A percentile compares a stretch with the other conserved stretches of the same genome.
These are phyloP conservation scores for Theodoxus fluviatilis DNA, from an alignment of 2,888 invertebrate species.

Conservation along the genomic window DNA sequence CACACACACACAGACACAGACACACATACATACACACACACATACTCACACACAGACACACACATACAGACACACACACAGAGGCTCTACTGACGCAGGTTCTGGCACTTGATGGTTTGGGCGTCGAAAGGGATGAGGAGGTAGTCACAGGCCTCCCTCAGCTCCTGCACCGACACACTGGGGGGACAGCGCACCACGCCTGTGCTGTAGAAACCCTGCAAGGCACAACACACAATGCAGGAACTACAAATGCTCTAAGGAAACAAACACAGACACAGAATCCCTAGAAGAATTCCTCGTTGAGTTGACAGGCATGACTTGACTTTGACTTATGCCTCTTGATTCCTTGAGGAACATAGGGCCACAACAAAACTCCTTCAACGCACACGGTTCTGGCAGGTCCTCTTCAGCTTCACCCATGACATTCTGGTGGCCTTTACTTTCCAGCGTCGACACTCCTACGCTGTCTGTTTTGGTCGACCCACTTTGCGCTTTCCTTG, in stretches of 20 bases:
- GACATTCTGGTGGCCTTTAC: too few relatives aligned
- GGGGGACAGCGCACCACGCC: conserved; percentile 94
- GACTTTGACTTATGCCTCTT: too few relatives aligned
- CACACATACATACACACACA: neutral
- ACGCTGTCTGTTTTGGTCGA: too few relatives aligned
- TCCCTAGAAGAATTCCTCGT: too few relatives aligned
- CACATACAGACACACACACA: neutral
- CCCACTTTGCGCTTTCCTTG: too few relatives aligned
- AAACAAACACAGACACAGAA: too few relatives aligned
- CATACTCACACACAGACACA: neutral
- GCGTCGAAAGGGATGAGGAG: conserved; percentile 97
- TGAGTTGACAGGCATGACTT: too few relatives aligned
- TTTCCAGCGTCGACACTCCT: too few relatives aligned
- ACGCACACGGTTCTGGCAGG: too few relatives aligned
- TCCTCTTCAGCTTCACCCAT: too few relatives aligned
- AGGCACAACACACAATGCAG: neutral
- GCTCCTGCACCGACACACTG: conserved; percentile 92
- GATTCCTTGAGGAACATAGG: too few relatives aligned
- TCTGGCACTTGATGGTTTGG: conserved; percentile 84
- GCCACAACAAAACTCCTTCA: too few relatives aligned
- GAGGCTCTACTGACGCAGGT: conserved; percentile 77
- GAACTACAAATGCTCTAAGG: neutral
- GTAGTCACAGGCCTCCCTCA: conserved; percentile 98
- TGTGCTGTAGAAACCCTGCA: conserved; percentile 85
- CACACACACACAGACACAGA: neutral